A percentile compares a stretch with the other conserved stretches of the same genome.
phyloP scores from a whole-genome alignment of 2,113 vertebrate genomes.

The Butorides virescens region DNA sequence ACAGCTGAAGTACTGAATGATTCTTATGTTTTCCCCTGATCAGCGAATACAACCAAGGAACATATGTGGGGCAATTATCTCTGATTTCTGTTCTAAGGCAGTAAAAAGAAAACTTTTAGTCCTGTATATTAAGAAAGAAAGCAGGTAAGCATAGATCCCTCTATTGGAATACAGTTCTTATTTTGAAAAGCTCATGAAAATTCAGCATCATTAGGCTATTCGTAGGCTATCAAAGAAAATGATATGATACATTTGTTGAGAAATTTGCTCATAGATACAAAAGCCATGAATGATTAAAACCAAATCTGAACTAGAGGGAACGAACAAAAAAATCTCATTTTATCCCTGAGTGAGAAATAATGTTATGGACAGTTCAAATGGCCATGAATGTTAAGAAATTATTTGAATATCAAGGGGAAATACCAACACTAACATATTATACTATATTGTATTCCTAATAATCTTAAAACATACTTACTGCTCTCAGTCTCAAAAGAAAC shows the following conservation, averaged over 20 bases:
- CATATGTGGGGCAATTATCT: not conserved
- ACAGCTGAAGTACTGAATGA: not conserved
- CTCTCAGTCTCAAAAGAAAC: not conserved
- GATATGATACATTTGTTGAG: not conserved
- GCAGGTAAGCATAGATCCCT: not conserved
- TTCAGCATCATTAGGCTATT: not conserved
- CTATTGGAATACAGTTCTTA: not conserved
- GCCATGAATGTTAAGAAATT: not conserved
- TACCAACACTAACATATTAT: not conserved
- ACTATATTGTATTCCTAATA: not conserved
- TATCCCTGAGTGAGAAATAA: not conserved
- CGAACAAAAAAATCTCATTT: not conserved
- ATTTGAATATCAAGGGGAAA: not conserved
- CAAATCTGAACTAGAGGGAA: not conserved
- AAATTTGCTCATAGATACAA: not conserved
- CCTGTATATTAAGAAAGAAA: not conserved
- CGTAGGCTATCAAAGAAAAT: not conserved
- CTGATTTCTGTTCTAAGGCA: not conserved
- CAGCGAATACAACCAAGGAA: not conserved
- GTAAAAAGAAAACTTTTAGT: not conserved
- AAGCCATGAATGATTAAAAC: not conserved
- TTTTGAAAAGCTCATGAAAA: constrained; percentile 12
- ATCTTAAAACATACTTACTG: not conserved
- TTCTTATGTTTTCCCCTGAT: not conserved
- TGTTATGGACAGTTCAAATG: not conserved